Percentiles rank a stretch among this genome's conserved stretches.
Conservation (phyloP, 1,140 invertebrate genomes). For the Cataglyphis hispanica region DNA sequence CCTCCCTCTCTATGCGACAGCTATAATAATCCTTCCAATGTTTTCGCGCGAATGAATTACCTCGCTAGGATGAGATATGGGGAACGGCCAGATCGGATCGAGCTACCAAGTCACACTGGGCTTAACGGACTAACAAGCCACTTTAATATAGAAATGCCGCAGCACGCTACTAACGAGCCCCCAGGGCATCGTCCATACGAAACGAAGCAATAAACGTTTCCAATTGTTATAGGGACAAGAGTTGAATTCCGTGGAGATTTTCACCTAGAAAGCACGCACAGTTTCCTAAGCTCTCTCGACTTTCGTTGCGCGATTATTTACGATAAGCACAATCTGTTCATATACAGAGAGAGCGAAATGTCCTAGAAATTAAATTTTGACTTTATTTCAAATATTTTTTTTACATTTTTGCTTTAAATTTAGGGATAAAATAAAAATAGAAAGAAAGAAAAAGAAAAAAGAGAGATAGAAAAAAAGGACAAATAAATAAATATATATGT, state of each 20-base stretch:
- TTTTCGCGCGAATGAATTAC: slow-evolving; percentile 49
- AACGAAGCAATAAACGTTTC: slow-evolving; percentile 70
- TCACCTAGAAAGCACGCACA: background rate
- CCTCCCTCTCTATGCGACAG: background rate
- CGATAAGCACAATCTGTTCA: slow-evolving; percentile 28
- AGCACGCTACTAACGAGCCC: slow-evolving; percentile 62
- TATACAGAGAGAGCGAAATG: background rate
- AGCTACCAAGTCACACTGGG: slow-evolving; percentile 39
- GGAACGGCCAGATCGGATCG: slow-evolving; percentile 41
- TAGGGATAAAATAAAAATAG: too few species aligned
- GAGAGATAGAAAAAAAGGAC: background rate
- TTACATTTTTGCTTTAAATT: background rate
- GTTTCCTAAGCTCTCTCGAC: slow-evolving; percentile 14
- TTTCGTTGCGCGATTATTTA: slow-evolving; percentile 41
- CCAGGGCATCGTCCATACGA: slow-evolving; percentile 50
- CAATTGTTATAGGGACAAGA: slow-evolving; percentile 63
- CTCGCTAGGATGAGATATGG: background rate
- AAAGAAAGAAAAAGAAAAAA: background rate
- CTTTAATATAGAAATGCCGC: slow-evolving; percentile 60
- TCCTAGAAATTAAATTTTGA: background rate
- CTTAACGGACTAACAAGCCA: slow-evolving; percentile 62
- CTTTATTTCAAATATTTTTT: background rate
- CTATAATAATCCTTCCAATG: slow-evolving; percentile 53
- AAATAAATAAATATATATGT: too few species aligned
- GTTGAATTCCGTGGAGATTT: slow-evolving; percentile 23